Evolutionary conservation across 2,888 invertebrate genomes (phyloP), one percentile per base, ranked within the genome.

Genomic region (Lydus trimaculatus): DNA sequence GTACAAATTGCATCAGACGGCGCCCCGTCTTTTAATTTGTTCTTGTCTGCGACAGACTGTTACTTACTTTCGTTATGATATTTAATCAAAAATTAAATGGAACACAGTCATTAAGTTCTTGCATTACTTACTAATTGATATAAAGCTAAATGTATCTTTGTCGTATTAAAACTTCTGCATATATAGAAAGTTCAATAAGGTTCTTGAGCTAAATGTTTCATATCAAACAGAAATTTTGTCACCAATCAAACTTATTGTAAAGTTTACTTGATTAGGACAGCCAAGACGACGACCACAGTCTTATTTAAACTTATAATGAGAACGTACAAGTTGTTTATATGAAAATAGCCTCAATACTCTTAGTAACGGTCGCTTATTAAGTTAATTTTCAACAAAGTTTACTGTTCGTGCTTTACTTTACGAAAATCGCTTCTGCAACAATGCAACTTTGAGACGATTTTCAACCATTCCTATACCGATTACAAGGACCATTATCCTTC

Each of bases 1-100:
- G 65, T 70, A 74, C 74, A 74, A 74, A 74, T 74, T 73, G 72
- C 67, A 67, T 66, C 64, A 63, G 69, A 63, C 65, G 67, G 43
- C 63, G 62, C 66, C 60, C n/a, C 36, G 36, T 36, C 56, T 36
- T 58, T 17, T 25, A 64, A 58, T 64, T 20, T 56, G 36, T 58
- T 58, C 64, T 39, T 62, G 58, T 64, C 56, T 64, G 17, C 58
- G 58, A 58, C 64, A 64, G n/a, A 31, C 58, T 17, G 23, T 31
- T 20, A 36, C 23, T 64, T 64, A 64, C 36, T 64, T 64, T 15
- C 58, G 9, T 64, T 48, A 64, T 31, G 56, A 58, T 4, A 15
- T 9, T 20, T 33, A 15, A 31, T 56, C 31, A 13, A 23, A 8
- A 56, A 56, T 17, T 9, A 33, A 1, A 33, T 56, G 13, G 4